These are phyloP conservation scores for Phthorimaea operculella DNA, from an alignment of 1,140 invertebrate species.

Conservation along the genomic window DNA sequence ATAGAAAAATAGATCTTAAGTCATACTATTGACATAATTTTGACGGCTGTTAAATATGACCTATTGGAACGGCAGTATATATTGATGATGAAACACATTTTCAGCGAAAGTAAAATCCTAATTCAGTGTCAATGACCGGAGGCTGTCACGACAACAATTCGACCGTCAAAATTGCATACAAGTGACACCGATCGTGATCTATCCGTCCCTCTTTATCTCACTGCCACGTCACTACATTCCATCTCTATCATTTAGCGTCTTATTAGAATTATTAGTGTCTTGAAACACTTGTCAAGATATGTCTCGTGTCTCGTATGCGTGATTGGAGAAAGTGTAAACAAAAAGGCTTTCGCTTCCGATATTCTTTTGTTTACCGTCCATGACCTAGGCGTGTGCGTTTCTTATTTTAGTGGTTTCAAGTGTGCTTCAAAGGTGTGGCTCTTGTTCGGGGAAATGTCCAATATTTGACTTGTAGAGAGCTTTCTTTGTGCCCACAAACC, in stretches of 20 bases:
- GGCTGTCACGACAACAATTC: conserved; percentile 12
- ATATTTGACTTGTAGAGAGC: no score
- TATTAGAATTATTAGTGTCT: conserved; percentile 2
- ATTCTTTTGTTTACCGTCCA: conserved; percentile 32
- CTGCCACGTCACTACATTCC: background rate
- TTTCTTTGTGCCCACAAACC: no score
- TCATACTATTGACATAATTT: no score
- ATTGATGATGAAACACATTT: no score
- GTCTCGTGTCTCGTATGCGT: conserved; percentile 21
- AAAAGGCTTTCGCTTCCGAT: conserved; percentile 26
- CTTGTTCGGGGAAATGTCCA: no score
- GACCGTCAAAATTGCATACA: conserved; percentile 15
- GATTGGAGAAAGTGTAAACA: conserved; percentile 48
- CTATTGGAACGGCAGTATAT: no score
- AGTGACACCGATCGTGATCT: background rate
- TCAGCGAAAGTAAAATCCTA: conserved; percentile 28
- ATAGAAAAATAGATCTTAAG: no score
- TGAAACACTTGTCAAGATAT: conserved; percentile 10
- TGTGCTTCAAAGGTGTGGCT: no score
- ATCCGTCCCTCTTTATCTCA: background rate
- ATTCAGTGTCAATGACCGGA: conserved; percentile 23
- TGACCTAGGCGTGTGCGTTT: background rate
- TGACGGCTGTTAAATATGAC: no score
- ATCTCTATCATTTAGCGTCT: conserved; percentile 3
- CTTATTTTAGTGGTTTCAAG: background rate